Evolutionary conservation across 2,888 invertebrate species (phyloP), one percentile per base, ranked within the genome.

Genomic region (Leptinotarsa rubiginosa): DNA sequence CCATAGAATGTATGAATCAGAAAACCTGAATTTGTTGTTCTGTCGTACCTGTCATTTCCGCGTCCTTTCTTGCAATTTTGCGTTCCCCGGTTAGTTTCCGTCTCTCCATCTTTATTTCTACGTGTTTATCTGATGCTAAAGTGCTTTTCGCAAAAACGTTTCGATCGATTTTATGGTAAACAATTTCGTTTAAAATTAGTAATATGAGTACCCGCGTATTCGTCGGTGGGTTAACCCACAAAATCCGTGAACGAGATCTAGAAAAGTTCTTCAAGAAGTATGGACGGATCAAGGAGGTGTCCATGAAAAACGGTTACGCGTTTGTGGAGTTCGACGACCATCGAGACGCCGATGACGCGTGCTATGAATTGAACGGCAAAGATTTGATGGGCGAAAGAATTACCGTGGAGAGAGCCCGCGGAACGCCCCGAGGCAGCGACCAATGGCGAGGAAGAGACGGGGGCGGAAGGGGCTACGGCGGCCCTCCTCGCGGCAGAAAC

Each of bases 241-340:
- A 95, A 80, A 95, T 95, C 75, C 91, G 97, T 83, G 97, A 98
- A 89, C 92, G 96, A 83, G 98, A 98, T 89, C 91, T 98, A 84
- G 98, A 98, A 89, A 94, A 96, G 86, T 98, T 98, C 90, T 98
- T 98, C 90, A 94, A 95, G 89, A 97, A 97, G 81, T 97, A 96
- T 89, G 98, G 98, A 81, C 92, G 95, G 88, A 95, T 95, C 87
- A 92, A 95, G 88, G 97, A 98, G 87, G 95, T 98, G 84, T 93
- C 97, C 80, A 94, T 98, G 90, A 98, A 98, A 90, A 97, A 97
- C 90, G 98, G 97, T 85, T 98, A 96, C 90, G 97, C 97, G 79
- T 98, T 98, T 93, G 97, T 98, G 89, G 98, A 98, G 91, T 98
- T 98, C 89, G 98, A 98, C 88, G 97, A 98, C 87, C 94, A 97